Evolutionary conservation across 2,888 invertebrate species (phyloP).

Genomic region (Oxystoma pomonae): DNA sequence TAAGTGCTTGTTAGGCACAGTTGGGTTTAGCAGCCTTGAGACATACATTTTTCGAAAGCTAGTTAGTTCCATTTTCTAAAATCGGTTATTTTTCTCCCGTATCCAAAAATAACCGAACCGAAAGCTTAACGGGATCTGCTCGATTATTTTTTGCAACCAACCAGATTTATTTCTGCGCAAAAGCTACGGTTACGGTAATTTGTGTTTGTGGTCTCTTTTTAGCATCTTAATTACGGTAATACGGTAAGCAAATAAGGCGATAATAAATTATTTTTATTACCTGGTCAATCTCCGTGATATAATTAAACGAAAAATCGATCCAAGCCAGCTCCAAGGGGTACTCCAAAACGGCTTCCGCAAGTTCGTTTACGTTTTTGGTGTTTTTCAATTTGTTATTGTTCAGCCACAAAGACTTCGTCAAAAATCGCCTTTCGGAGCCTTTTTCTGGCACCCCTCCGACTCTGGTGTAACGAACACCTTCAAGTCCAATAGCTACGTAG

Average conservation of each 20-base stretch:
- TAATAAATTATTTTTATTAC: slow-evolving; percentile 29
- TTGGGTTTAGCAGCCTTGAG: no score
- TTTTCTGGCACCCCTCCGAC: slow-evolving; percentile 46
- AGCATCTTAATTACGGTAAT: no score
- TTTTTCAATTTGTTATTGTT: slow-evolving; percentile 49
- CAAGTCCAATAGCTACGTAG: slow-evolving; percentile 39
- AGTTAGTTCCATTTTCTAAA: no score
- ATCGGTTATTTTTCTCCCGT: no score
- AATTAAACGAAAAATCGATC: slow-evolving; percentile 54
- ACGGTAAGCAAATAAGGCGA: neutral
- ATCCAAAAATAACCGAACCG: no score
- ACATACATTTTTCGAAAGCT: no score
- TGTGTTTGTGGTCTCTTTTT: no score
- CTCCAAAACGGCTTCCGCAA: slow-evolving; percentile 44
- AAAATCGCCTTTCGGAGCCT: slow-evolving; percentile 42
- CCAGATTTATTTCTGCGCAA: no score
- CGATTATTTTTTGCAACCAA: no score
- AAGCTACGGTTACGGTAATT: no score
- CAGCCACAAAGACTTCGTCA: slow-evolving; percentile 51
- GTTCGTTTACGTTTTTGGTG: slow-evolving; percentile 41
- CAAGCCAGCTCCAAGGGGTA: slow-evolving; percentile 48
- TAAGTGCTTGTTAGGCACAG: no score
- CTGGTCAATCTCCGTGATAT: slow-evolving; percentile 45
- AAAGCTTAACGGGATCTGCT: no score
- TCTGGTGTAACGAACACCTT: slow-evolving; percentile 44